A percentile compares a stretch with the other conserved stretches of the same genome.
Conservation (phyloP, 2,797 vertebrate species). For the Eupleurogrammus muticus region DNA sequence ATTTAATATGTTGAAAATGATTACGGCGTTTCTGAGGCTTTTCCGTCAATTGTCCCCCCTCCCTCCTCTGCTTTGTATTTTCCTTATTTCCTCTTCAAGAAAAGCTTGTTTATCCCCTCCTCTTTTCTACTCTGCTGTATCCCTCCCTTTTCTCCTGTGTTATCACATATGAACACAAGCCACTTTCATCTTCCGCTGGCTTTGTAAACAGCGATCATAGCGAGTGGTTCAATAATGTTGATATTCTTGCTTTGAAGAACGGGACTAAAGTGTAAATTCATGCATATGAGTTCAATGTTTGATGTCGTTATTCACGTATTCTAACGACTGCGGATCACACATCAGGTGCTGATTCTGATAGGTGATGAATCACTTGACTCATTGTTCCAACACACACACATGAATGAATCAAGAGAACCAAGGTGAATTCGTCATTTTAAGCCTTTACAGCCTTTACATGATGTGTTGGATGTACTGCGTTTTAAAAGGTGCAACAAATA, state of each 20-base stretch:
- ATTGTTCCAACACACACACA: slow-evolving; percentile 26
- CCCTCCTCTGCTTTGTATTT: slow-evolving; percentile 8
- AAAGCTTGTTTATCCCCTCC: slow-evolving; percentile 44
- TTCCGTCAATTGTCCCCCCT: slow-evolving; percentile 22
- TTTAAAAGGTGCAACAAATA: slow-evolving; percentile 9
- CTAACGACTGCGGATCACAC: slow-evolving; percentile 37
- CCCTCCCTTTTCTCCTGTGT: slow-evolving; percentile 22
- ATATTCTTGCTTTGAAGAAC: slow-evolving; percentile 71
- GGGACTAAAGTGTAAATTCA: slow-evolving; percentile 55
- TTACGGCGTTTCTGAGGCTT: slow-evolving; percentile 35
- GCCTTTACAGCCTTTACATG: not conserved
- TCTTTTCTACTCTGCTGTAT: slow-evolving; percentile 22
- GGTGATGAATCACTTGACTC: slow-evolving; percentile 32
- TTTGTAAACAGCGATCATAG: slow-evolving; percentile 77
- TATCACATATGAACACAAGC: slow-evolving; percentile 51
- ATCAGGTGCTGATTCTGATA: slow-evolving; percentile 24
- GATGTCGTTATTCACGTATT: slow-evolving; percentile 48
- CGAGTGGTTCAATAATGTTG: slow-evolving; percentile 70
- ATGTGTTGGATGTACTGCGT: not conserved
- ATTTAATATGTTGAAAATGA: slow-evolving; percentile 77
- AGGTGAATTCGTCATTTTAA: not conserved
- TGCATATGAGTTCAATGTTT: slow-evolving; percentile 63
- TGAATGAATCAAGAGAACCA: slow-evolving; percentile 37
- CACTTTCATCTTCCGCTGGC: slow-evolving; percentile 69
- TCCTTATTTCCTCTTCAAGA: slow-evolving; percentile 34